phyloP scores from a whole-genome alignment of 2,113 vertebrate genomes.

The Takifugu flavidus region DNA sequence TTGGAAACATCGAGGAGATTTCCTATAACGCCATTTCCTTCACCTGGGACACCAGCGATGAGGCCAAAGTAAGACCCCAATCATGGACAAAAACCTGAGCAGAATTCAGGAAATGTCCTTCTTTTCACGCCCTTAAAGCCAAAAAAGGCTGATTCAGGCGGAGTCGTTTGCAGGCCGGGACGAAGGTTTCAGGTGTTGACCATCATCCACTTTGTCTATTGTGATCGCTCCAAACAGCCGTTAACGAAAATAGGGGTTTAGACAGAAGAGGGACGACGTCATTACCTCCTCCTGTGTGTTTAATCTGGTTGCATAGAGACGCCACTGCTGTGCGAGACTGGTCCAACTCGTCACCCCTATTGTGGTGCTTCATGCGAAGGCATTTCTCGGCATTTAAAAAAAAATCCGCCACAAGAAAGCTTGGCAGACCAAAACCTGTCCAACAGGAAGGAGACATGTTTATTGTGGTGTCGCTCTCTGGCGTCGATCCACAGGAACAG shows the following conservation, averaged over 20 bases:
- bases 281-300: conserved; percentile 21
- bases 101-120: neutral
- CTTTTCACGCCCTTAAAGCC: neutral
- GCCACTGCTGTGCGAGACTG: neutral
- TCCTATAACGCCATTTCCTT: conserved; percentile 97
- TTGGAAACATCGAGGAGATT: conserved; percentile 97
- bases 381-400: too few relatives aligned
- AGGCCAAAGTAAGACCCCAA: conserved; percentile 86
- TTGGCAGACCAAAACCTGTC: too few relatives aligned
- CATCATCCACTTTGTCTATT: conserved; percentile 16
- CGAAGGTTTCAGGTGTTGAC: conserved; percentile 9
- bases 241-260: conserved; percentile 10
- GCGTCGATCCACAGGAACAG: too few relatives aligned
- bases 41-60: conserved; percentile 97
- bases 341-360: neutral
- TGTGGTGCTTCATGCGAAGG: too few relatives aligned
- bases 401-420: too few relatives aligned
- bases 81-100: neutral
- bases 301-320: conserved; percentile 14
- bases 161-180: neutral
- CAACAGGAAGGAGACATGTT: too few relatives aligned
- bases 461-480: too few relatives aligned
- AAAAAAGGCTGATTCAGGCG: too few relatives aligned
- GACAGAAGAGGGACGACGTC: conserved; percentile 12
- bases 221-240: conserved; percentile 26